Base-by-base conservation (phyloP, 92 coral and sea anemone species). In the Paramuricea clavata region DNA sequence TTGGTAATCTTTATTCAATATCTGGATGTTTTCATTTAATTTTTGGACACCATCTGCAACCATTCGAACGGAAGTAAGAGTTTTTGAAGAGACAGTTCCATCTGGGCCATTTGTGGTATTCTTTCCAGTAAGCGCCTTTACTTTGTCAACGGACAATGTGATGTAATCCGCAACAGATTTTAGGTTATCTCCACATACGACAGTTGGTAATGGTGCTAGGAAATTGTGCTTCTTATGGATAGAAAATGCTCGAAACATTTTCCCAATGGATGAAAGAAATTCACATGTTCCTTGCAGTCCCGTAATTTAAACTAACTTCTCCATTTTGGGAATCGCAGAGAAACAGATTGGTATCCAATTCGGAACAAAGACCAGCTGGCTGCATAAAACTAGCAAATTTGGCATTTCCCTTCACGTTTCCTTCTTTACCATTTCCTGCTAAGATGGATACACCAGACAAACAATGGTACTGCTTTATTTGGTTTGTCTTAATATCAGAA, bases 311-410 rank as follows among this genome's bases (percentile, higher is more conserved):
- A 87, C 70, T n/a, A 88, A 88, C 31, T 31, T 88, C 92, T 64
- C 85, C 88, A 32, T 72, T 87, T 42, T 88, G 91, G 47, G 87
- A 88, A 62, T 88, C 87, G 33, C 91, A 88, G 61, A 82, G 76
- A 26, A 61, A 74, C 80, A 83, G 70, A 83, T 88, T 88, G 88
- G 87, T 74, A 67, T 88, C 80, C 36, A 88, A 76, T 83, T 88
- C 90, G 5, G 85, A 86, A 78, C 90, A 86, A 52, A 86, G 85
- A 28, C 35, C 65, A 57, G 78, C 28, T 72, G 78, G 86, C 8
- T 82, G 86, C 86, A 68, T 13, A 76, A 82, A 82, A 76, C 57
- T 82, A 12, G 81, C 62, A 50, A 56, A 83, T 36, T 83, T 60
- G 50, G 87, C 87, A 83, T 64, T 56, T 54, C 87, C 87, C 15